These are phyloP conservation scores for Pyrrhura leucotis DNA, from an alignment of 2,797 vertebrate species.

Conservation along the genomic window DNA sequence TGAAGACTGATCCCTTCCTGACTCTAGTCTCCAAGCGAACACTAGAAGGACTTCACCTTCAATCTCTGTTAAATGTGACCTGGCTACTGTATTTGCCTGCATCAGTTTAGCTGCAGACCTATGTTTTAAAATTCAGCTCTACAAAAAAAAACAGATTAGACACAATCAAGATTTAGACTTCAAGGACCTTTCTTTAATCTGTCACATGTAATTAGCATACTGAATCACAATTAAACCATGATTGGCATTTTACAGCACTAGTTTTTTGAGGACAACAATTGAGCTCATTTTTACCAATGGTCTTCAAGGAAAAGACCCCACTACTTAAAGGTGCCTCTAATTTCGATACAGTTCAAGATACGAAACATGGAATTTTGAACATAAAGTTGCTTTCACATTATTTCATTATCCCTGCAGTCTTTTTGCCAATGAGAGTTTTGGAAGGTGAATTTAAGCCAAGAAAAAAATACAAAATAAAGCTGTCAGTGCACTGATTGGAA, in stretches of 20 bases:
- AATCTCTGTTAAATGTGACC: constrained; percentile 67
- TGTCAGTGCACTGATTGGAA: constrained; percentile 1
- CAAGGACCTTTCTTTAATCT: constrained; percentile 71
- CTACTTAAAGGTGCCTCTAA: constrained; percentile 23
- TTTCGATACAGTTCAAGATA: constrained; percentile 15
- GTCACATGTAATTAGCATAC: constrained; percentile 75
- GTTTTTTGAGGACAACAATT: constrained; percentile 53
- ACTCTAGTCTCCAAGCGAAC: constrained; percentile 40
- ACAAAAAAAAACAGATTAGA: constrained; percentile 72
- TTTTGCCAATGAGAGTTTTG: constrained; percentile 11
- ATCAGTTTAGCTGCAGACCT: constrained; percentile 55
- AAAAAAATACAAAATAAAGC: constrained; percentile 8
- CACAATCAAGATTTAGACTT: constrained; percentile 76
- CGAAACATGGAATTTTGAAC: background rate
- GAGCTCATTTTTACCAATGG: constrained; percentile 29
- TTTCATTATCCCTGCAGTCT: background rate
- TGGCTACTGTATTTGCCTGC: constrained; percentile 39
- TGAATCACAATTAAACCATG: constrained; percentile 66
- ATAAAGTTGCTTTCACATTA: constrained; percentile 10
- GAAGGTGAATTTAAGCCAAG: constrained; percentile 1
- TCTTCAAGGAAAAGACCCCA: background rate
- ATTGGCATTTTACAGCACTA: constrained; percentile 70
- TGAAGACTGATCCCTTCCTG: constrained; percentile 5
- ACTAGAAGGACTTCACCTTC: constrained; percentile 45
- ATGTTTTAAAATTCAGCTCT: constrained; percentile 66